Conservation (phyloP, 1,140 invertebrate genomes). For the Dolichoris vasculosae region DNA sequence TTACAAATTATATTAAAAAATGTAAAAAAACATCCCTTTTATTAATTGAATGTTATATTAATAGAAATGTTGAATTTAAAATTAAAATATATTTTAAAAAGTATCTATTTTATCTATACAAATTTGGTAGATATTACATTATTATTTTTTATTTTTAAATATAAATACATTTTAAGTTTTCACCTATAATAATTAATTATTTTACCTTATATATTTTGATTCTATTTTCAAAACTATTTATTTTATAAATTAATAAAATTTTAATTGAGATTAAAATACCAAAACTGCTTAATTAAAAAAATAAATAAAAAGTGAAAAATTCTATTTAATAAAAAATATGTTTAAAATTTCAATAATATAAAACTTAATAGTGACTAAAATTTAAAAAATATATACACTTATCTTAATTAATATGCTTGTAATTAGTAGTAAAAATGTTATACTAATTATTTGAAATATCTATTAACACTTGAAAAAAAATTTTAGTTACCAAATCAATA, state of each 20-base stretch:
- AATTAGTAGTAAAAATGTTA: slow-evolving; percentile 18
- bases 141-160: too few species aligned
- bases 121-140: too few species aligned
- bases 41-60: background rate
- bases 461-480: slow-evolving; percentile 35
- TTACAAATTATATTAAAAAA: background rate
- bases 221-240: too few species aligned
- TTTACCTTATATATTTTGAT: too few species aligned
- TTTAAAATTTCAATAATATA: background rate
- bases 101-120: too few species aligned
- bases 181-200: too few species aligned
- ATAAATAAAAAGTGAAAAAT: background rate
- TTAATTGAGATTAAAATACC: too few species aligned
- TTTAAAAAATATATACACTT: slow-evolving; percentile 1
- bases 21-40: background rate
- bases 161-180: too few species aligned
- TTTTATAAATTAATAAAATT: too few species aligned
- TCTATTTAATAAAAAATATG: background rate
- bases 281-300: too few species aligned
- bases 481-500: slow-evolving; percentile 70
- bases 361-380: background rate
- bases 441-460: background rate
- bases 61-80: too few species aligned
- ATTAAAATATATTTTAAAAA: background rate
- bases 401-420: slow-evolving; percentile 37